Conservation (phyloP, 2,113 vertebrate genomes). For the Martes martes region DNA sequence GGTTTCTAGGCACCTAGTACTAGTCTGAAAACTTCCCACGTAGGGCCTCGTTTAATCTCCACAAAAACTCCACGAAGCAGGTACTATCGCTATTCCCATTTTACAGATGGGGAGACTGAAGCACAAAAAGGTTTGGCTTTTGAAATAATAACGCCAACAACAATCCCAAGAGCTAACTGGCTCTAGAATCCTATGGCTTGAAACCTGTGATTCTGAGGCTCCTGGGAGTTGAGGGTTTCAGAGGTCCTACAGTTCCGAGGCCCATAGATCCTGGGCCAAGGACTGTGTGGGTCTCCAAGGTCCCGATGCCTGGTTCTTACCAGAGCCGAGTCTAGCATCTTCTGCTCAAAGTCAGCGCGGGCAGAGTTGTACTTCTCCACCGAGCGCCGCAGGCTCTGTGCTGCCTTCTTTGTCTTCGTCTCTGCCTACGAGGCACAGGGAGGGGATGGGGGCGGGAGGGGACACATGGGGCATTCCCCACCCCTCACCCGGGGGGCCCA, state of each 20-base stretch:
- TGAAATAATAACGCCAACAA: not conserved
- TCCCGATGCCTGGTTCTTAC: conserved; percentile 67
- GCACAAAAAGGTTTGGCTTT: not conserved
- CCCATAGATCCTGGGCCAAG: not conserved
- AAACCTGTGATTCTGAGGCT: not conserved
- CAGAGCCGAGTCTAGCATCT: conserved; percentile 94
- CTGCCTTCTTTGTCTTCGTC: conserved; percentile 93
- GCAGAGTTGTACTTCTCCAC: conserved; percentile 94
- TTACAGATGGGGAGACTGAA: not conserved
- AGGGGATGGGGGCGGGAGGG: not conserved
- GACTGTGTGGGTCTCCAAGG: not conserved
- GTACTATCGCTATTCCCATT: not conserved
- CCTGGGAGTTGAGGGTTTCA: not conserved
- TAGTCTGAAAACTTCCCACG: not conserved
- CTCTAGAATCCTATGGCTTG: not conserved
- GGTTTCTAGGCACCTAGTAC: not conserved
- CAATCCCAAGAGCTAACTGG: not conserved
- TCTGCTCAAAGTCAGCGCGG: conserved; percentile 93
- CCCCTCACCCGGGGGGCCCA: accelerated
- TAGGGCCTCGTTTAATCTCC: not conserved
- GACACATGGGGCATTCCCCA: not conserved
- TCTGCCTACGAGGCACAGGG: conserved; percentile 85
- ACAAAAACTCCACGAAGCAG: not conserved
- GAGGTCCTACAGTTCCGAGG: not conserved
- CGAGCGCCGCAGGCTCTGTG: conserved; percentile 86